phyloP scores from a whole-genome alignment of 2,113 vertebrate species.

The Callaeas wilsoni region DNA sequence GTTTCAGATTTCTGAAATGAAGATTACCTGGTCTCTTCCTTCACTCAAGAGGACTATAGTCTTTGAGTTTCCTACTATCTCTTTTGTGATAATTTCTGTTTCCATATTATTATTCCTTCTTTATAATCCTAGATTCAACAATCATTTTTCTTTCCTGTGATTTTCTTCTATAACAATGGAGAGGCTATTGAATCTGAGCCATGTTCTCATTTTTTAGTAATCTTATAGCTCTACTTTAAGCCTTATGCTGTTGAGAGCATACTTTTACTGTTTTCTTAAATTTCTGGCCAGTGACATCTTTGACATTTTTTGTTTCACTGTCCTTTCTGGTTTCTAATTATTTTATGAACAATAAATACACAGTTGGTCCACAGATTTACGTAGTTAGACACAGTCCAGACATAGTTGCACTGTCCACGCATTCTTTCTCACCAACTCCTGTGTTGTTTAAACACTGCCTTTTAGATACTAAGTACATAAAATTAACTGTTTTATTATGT shows the following conservation, averaged over 20 bases:
- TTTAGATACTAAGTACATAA: background rate
- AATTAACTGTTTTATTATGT: background rate
- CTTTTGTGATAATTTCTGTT: background rate
- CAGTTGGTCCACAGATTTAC: background rate
- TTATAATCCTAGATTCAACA: background rate
- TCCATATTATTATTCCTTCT: background rate
- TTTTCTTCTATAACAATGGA: background rate
- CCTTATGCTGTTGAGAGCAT: background rate
- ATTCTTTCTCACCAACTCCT: background rate
- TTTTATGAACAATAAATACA: background rate
- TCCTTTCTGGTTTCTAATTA: background rate
- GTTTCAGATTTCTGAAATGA: slow-evolving; percentile 16
- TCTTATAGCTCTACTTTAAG: background rate
- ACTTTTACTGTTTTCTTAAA: background rate
- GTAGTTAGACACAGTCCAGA: background rate
- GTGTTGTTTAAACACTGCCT: background rate
- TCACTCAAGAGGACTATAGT: background rate
- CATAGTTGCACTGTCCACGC: background rate
- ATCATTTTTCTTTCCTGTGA: background rate
- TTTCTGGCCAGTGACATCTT: background rate
- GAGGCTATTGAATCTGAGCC: background rate
- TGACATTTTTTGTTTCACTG: background rate
- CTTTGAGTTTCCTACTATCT: background rate
- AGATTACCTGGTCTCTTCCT: background rate
- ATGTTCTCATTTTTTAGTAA: background rate